Percentiles rank a stretch among this genome's conserved stretches.
Conservation (phyloP, 2,113 vertebrate genomes). For the Rattus norvegicus region DNA sequence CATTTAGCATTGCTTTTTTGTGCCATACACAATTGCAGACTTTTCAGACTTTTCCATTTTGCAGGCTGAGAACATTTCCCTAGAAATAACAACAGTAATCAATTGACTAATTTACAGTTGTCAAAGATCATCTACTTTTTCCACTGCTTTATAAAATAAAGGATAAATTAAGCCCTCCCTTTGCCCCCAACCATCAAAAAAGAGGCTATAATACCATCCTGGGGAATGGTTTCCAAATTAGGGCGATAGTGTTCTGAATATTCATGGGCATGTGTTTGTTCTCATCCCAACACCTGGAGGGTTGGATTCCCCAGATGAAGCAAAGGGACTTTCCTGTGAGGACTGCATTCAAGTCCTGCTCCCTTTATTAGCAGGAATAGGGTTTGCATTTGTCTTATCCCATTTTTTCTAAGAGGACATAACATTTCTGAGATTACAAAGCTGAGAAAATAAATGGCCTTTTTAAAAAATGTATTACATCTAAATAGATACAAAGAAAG, state of each 20-base stretch:
- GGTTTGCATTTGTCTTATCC: neutral
- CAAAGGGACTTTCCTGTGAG: neutral
- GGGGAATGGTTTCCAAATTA: neutral
- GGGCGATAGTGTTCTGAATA: neutral
- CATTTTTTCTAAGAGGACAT: conserved; percentile 23
- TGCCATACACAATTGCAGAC: neutral
- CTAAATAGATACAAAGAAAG: conserved; percentile 13
- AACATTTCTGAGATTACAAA: conserved; percentile 36
- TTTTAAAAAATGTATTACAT: conserved; percentile 22
- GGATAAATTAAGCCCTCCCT: neutral
- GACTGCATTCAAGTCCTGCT: neutral
- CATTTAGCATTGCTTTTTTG: neutral
- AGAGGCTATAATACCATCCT: neutral
- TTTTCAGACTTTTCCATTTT: conserved; percentile 20
- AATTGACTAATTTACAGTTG: neutral
- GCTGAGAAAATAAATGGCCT: neutral
- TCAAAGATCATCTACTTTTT: conserved; percentile 1
- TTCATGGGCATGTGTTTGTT: neutral
- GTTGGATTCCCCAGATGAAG: neutral
- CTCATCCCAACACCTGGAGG: neutral
- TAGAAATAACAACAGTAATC: neutral
- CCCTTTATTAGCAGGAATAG: neutral
- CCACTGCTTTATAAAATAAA: conserved; percentile 23
- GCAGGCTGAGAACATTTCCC: neutral
- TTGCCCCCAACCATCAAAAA: neutral